Conservation (phyloP, 2,888 invertebrate genomes). For the Eubasilissa splendida region DNA sequence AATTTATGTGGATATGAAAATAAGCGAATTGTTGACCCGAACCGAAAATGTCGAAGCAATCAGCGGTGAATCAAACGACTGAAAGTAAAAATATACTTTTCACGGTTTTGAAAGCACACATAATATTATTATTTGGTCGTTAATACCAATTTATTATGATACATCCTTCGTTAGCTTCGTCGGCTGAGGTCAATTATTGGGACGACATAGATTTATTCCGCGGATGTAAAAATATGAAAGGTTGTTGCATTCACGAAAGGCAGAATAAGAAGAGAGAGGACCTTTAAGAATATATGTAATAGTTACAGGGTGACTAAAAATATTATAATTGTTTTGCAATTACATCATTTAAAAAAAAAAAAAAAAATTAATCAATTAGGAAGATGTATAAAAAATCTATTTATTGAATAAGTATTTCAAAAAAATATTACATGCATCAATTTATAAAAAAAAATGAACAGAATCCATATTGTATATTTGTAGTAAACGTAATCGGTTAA, state of each 20-base stretch:
- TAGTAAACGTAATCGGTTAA: too few relatives aligned
- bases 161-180: background rate
- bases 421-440: too few relatives aligned
- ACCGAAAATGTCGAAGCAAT: background rate
- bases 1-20: too few relatives aligned
- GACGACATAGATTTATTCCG: conserved; percentile 17
- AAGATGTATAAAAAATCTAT: too few relatives aligned
- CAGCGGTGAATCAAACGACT: background rate
- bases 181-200: conserved; percentile 15
- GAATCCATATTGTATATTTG: too few relatives aligned
- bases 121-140: background rate
- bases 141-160: background rate
- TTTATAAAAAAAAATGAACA: too few relatives aligned
- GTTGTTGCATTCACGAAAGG: conserved; percentile 23
- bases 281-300: conserved; percentile 20
- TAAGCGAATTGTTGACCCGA: too few relatives aligned
- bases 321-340: too few relatives aligned
- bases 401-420: too few relatives aligned
- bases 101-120: conserved; percentile 4
- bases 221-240: conserved; percentile 30
- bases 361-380: too few relatives aligned
- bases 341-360: too few relatives aligned
- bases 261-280: conserved; percentile 30
- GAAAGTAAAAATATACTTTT: background rate
- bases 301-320: conserved; percentile 1